Base-by-base conservation (phyloP, 2,113 vertebrate genomes). In the Holacanthus passer region DNA sequence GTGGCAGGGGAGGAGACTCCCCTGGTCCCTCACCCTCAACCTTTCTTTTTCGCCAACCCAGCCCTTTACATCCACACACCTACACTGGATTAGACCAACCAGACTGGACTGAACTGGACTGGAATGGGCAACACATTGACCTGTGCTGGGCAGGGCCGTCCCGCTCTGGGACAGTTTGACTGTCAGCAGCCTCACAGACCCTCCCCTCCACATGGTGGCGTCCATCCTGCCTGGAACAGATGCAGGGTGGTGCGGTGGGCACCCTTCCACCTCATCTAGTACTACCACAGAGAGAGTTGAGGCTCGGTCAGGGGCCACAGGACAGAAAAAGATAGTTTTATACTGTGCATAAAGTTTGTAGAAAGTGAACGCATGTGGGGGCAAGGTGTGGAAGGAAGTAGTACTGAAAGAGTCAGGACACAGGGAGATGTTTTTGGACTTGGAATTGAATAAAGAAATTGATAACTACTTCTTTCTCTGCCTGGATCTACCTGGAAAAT, bases 181-280 rank as follows among this genome's bases (percentile, higher is more conserved):
- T 94, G 91, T 93, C 90, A 91, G 73, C 92, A 81, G 47, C 32
- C 55, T 66, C 24, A 16, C 39, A 67, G 86, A 88, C 83, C 81
- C 93, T 89, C 91, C 91, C 84, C 82, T 86, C 60, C 37, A 32
- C 91, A 89, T 87, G 90, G 79, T 90, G 89, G 90, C 85, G 70
- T 88, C 87, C 87, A 77, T 94, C 93, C 92, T 92, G 90, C 73
- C 84, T 82, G 83, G 81, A 85, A 81, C 90, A 89, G 89, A 89
- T 88, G 85, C 71, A 70, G 71, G 89, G 89, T 41, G 84, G 84
- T 71, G 85, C 19, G 48, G 47, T 64, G 69, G 68, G 63, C 31
- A 37, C 55, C 67, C 39, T 29, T 74, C 74, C 71, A 64, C 53
- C 85, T 70, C 71, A 85, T 71, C 77, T 74, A 45, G 22, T 50